A percentile compares a stretch with the other conserved stretches of the same genome.
Evolutionary conservation across 2,888 invertebrate species (phyloP).

Genomic region (Philereme transversata): DNA sequence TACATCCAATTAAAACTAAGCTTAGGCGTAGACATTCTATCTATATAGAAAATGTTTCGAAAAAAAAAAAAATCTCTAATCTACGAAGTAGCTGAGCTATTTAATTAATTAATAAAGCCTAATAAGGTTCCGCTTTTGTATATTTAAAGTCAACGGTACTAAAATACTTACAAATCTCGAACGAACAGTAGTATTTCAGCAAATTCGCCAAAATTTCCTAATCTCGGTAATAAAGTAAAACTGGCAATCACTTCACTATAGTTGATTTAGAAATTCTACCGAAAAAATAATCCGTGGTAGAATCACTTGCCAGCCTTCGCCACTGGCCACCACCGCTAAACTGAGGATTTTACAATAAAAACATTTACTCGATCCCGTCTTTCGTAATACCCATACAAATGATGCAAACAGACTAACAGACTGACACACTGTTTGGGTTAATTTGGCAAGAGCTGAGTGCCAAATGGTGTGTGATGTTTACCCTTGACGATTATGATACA

Average conservation of each 20-base stretch:
- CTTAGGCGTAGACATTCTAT: no score
- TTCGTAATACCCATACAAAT: constrained; percentile 63
- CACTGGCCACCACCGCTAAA: constrained; percentile 59
- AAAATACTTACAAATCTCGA: constrained; percentile 5
- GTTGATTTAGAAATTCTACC: constrained; percentile 37
- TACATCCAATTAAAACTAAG: no score
- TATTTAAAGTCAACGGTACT: neutral
- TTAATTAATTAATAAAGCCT: no score
- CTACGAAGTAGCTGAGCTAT: no score
- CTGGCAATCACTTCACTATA: constrained; percentile 12
- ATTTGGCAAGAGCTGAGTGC: constrained; percentile 65
- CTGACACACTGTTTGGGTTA: constrained; percentile 57
- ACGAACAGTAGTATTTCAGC: neutral
- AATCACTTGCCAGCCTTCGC: constrained; percentile 60
- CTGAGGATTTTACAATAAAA: constrained; percentile 71
- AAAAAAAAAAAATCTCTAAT: no score
- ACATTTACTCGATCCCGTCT: constrained; percentile 59
- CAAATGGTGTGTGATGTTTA: constrained; percentile 47
- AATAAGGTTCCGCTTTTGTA: no score
- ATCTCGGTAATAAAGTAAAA: constrained; percentile 1
- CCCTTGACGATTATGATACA: constrained; percentile 15
- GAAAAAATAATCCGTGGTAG: constrained; percentile 43
- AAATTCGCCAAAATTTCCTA: neutral
- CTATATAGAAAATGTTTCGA: no score
- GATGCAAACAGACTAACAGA: constrained; percentile 47